Conservation (phyloP, 2,797 vertebrate species). For the Chelidonichthys spinosus region DNA sequence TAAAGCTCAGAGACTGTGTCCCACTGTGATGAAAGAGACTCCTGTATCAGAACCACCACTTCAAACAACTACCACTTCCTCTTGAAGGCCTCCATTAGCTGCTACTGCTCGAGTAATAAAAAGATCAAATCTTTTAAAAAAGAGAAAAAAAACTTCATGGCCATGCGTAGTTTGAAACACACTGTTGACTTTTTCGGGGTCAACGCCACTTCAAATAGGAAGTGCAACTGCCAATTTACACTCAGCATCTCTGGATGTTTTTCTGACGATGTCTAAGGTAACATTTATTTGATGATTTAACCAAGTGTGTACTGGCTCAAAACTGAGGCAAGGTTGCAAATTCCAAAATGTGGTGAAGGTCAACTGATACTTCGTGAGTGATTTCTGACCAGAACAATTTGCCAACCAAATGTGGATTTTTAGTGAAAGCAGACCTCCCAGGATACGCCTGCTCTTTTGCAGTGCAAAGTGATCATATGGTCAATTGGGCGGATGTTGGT, state of each 20-base stretch:
- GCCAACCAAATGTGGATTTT: constrained; percentile 62
- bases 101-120: constrained; percentile 78
- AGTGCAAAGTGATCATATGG: constrained; percentile 36
- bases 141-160: constrained; percentile 40
- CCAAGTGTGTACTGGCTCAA: constrained; percentile 48
- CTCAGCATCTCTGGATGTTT: constrained; percentile 23
- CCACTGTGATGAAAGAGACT: constrained; percentile 82
- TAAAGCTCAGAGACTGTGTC: constrained; percentile 71
- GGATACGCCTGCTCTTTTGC: constrained; percentile 32
- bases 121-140: constrained; percentile 67
- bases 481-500: constrained; percentile 38
- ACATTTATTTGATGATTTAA: constrained; percentile 51
- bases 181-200: constrained; percentile 50
- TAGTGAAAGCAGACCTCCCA: constrained; percentile 73
- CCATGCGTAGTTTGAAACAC: constrained; percentile 44
- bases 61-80: constrained; percentile 82
- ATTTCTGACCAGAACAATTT: constrained; percentile 66
- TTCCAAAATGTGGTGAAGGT: constrained; percentile 56
- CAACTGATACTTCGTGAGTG: constrained; percentile 63
- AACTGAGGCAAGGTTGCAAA: constrained; percentile 45
- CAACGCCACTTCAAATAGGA: constrained; percentile 43
- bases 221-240: constrained; percentile 45
- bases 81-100: constrained; percentile 74
- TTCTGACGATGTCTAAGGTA: constrained; percentile 48
- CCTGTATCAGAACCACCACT: constrained; percentile 70